Percentiles rank a stretch among this genome's conserved stretches.
Conservation (phyloP, 64 coral and sea anemone species). For the Porites lutea region DNA sequence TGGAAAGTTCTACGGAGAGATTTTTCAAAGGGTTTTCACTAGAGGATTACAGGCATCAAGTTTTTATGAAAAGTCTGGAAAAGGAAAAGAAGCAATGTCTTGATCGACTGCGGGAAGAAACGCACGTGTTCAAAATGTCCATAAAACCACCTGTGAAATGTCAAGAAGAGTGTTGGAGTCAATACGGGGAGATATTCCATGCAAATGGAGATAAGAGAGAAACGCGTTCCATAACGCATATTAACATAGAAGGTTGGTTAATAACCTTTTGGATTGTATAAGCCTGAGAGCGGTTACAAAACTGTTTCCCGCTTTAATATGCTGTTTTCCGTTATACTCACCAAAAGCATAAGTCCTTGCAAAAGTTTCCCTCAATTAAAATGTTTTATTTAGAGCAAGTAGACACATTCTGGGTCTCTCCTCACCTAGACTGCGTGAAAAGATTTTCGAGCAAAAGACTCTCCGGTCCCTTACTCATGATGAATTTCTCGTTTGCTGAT, state of each 20-base stretch:
- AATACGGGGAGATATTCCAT: constrained; percentile 88
- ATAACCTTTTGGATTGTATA: background rate
- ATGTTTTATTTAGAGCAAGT: too few species aligned
- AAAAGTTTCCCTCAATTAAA: too few species aligned
- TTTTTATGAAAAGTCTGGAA: constrained; percentile 67
- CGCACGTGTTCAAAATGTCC: constrained; percentile 90
- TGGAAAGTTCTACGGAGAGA: background rate
- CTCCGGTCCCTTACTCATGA: too few species aligned
- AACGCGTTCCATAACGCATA: background rate
- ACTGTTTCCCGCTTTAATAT: too few species aligned
- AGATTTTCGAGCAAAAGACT: too few species aligned
- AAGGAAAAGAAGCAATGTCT: constrained; percentile 78
- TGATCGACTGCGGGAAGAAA: constrained; percentile 71
- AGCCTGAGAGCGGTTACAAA: too few species aligned
- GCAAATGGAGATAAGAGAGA: constrained; percentile 80
- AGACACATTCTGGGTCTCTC: too few species aligned
- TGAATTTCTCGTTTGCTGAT: too few species aligned
- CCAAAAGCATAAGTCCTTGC: too few species aligned
- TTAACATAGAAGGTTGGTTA: background rate
- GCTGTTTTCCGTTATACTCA: too few species aligned
- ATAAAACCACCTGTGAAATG: constrained; percentile 48
- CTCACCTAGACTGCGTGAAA: too few species aligned
- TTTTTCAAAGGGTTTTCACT: constrained; percentile 63
- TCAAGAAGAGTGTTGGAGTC: constrained; percentile 69
- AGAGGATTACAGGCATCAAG: constrained; percentile 73